Evolutionary conservation across 2,797 vertebrate species (phyloP).

Genomic region (Schizopygopsis malacanthus): DNA sequence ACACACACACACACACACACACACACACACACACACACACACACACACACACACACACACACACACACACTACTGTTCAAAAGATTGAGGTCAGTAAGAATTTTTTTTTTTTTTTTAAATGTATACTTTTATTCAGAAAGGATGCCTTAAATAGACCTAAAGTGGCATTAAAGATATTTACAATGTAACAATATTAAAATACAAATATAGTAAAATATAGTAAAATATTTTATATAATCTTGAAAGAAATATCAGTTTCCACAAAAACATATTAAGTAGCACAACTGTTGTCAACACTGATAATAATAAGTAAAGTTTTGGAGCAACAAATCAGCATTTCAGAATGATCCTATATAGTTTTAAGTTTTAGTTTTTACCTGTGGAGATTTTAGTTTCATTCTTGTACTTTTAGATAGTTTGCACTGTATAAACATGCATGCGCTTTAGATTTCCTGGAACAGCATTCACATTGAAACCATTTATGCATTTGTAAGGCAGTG

Average conservation of each 20-base stretch:
- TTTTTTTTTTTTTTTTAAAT: not conserved
- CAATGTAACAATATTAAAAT: not conserved
- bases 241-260: not conserved
- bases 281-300: not conserved
- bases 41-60: no score
- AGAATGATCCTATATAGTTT: not conserved
- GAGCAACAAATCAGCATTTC: not conserved
- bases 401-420: not conserved
- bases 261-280: not conserved
- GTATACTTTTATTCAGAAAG: not conserved
- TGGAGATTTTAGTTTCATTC: not conserved
- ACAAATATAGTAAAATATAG: not conserved
- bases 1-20: not conserved
- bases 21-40: no score
- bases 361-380: no score
- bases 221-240: no score
- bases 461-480: not conserved
- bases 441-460: not conserved
- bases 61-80: not conserved
- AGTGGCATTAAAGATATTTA: not conserved
- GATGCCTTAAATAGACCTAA: not conserved
- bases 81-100: not conserved
- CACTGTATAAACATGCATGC: not conserved
- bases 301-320: not conserved
- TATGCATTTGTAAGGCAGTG: not conserved